Evolutionary conservation across 2,888 invertebrate genomes (phyloP), one percentile per base, ranked within the genome.

Genomic region (Orthonychiurus folsomi): DNA sequence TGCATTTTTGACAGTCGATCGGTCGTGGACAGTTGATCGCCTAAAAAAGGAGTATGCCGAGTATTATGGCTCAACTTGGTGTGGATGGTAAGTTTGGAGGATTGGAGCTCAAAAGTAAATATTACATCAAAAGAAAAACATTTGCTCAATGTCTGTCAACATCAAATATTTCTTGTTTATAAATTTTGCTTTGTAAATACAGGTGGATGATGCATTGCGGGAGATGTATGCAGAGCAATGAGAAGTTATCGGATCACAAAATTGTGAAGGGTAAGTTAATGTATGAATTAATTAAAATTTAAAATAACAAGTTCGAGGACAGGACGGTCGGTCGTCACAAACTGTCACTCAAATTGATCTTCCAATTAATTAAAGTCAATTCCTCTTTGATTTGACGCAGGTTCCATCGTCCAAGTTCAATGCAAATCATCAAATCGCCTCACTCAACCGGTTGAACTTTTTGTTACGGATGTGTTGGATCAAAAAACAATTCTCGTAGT

Each of bases 31-130:
- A 2, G 59, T 59, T 3, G 23, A 50, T 3, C 23, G 37, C 12
- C 24, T 59, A 23, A 59, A 59, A 37, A 50, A 50, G 15, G 18
- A 37, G 3, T 59, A 59, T 50, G 47, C 59, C 3, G 50, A 59
- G 3, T 26, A 5, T 15, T 23, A 18, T 12, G 48, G 25, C 2
- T 48, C 59, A 9, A 59, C 20, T n/a, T 59, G 23, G 47, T 21
- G 26, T 23, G 23, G 25, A 12, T 59, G 59, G 59, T 59, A 59
- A 47, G n/a, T n/a, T n/a, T n/a, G n/a, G n/a, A n/a, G n/a, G n/a
- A n/a, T n/a, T n/a, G n/a, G n/a, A n/a, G n/a, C n/a, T n/a, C n/a
- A n/a, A n/a, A n/a, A n/a, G n/a, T n/a, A n/a, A n/a, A n/a, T n/a
- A n/a, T n/a, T n/a, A n/a, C n/a, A n/a, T n/a, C n/a, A n/a, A n/a